A percentile compares a stretch with the other conserved stretches of the same genome.
These are phyloP conservation scores for Tupaia tana DNA, from an alignment of 2,113 vertebrate genomes.

Conservation along the genomic window DNA sequence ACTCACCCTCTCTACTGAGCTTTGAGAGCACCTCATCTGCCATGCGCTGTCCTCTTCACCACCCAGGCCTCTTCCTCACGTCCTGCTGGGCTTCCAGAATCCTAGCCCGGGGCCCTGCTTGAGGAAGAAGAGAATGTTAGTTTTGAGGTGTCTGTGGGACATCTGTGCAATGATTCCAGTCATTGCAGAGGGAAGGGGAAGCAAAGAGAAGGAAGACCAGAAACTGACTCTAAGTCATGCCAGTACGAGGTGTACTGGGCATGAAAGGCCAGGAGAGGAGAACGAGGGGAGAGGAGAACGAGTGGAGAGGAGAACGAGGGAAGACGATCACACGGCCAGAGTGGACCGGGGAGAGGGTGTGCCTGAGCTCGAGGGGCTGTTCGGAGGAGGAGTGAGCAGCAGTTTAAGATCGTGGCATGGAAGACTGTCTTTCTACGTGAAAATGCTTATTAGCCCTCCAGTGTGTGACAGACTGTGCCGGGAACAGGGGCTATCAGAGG, in stretches of 20 bases:
- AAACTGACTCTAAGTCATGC: neutral
- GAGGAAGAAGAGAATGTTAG: neutral
- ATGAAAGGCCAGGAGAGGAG: neutral
- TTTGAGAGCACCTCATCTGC: neutral
- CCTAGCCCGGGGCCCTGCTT: neutral
- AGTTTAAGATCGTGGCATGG: neutral
- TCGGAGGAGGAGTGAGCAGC: neutral
- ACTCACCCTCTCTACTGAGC: neutral
- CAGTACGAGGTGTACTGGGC: too few species aligned
- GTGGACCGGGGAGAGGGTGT: rapidly evolving
- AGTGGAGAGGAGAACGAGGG: neutral
- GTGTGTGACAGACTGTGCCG: neutral
- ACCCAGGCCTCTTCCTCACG: neutral
- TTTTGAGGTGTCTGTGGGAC: neutral
- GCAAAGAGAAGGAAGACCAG: neutral
- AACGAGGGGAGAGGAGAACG: neutral
- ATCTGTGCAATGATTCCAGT: neutral
- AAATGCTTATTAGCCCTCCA: neutral
- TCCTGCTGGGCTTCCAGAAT: neutral
- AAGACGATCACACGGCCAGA: neutral
- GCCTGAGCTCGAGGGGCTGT: too few species aligned
- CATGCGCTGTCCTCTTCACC: neutral
- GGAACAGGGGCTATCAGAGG: neutral
- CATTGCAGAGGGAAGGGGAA: neutral
- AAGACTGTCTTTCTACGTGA: neutral